phyloP scores from a whole-genome alignment of 2,888 invertebrate species.

The Clivina fossor region DNA sequence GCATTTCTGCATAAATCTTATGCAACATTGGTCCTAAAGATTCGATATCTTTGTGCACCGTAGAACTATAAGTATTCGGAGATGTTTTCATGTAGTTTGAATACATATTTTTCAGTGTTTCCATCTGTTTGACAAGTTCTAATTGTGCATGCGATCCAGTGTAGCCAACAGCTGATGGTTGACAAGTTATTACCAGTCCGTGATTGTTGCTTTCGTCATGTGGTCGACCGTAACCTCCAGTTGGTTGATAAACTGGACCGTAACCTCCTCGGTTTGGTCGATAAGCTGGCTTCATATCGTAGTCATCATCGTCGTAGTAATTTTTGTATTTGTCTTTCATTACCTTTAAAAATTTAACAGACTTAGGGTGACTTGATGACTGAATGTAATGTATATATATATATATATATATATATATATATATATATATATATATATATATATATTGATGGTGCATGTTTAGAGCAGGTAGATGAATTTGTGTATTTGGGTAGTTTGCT shows the following conservation, averaged over 20 bases:
- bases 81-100: no score
- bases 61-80: background rate
- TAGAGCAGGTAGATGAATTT: no score
- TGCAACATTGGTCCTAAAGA: background rate
- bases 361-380: no score
- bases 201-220: conserved; percentile 41
- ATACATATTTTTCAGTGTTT: conserved; percentile 12
- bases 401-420: no score
- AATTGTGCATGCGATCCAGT: conserved; percentile 36
- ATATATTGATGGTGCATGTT: no score
- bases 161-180: conserved; percentile 52
- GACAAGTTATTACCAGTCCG: conserved; percentile 52
- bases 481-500: no score
- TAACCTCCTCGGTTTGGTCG: background rate
- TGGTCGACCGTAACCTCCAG: background rate
- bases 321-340: conserved; percentile 17
- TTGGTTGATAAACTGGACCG: background rate
- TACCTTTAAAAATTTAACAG: conserved; percentile 12
- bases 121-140: conserved; percentile 3
- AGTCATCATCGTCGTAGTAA: background rate
- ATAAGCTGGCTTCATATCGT: conserved; percentile 5
- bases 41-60: background rate
- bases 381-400: no score
- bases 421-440: no score
- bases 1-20: background rate